Percentiles rank a stretch among this genome's conserved stretches.
Evolutionary conservation across 2,113 vertebrate species (phyloP).

Genomic region (Neodon shergylaensis): DNA sequence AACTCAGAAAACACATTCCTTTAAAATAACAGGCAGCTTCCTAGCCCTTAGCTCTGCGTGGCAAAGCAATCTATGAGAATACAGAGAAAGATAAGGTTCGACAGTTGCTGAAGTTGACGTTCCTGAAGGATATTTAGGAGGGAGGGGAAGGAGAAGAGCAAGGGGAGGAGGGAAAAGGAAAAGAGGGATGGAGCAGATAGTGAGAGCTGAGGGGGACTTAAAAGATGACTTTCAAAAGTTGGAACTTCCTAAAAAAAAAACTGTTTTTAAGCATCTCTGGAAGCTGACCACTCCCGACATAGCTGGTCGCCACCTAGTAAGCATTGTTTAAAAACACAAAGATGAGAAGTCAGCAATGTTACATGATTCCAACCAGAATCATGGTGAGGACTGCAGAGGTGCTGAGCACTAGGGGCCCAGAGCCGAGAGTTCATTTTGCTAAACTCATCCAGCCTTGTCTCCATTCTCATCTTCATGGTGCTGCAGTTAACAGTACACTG

Average conservation of each 20-base stretch:
- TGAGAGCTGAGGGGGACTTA: not conserved
- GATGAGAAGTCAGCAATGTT: not conserved
- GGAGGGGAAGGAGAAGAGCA: not conserved
- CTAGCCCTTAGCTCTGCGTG: not conserved
- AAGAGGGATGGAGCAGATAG: not conserved
- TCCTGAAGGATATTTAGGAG: not conserved
- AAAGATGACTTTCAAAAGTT: not conserved
- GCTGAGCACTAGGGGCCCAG: not conserved
- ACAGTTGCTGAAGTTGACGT: not conserved
- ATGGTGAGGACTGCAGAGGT: not conserved
- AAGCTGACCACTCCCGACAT: not conserved
- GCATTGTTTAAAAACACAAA: not conserved
- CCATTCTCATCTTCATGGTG: not conserved
- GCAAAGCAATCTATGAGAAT: not conserved
- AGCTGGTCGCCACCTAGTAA: not conserved
- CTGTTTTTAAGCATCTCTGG: constrained; percentile 42
- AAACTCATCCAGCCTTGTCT: not conserved
- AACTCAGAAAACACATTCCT: not conserved
- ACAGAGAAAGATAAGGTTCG: not conserved
- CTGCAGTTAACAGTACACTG: not conserved
- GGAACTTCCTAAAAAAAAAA: not conserved
- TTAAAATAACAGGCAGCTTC: not conserved
- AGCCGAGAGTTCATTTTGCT: not conserved
- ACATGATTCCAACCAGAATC: not conserved
- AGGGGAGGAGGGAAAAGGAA: not conserved